Evolutionary conservation across 2,113 vertebrate species (phyloP), one percentile per base, ranked within the genome.

Genomic region (Datnioides undecimradiatus): DNA sequence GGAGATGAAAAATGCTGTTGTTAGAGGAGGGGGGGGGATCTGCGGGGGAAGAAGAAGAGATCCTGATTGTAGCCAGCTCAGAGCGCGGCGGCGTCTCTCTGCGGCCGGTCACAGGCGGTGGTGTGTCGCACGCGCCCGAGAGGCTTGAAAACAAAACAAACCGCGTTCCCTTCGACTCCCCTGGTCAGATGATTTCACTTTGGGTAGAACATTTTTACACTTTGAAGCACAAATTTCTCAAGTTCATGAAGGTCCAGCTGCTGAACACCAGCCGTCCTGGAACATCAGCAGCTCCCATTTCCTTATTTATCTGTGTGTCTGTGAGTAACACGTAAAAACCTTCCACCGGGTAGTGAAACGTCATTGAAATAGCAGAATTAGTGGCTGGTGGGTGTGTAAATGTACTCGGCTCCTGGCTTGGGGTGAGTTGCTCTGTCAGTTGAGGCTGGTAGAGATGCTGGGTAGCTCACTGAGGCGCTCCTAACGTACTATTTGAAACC

Each of bases 141-240:
- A 31, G 41, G 87, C 14, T 40, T 58, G 48, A 73, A 80, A 62
- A 40, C 1, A n/a, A 14, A 19, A 9, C 1, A 48, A 48, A 46
- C 12, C 0, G 0, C 27, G 41, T 83, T 80, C 82, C 77, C 80
- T 89, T 89, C 16, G 14, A 82, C 48, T 19, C 54, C 65, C 51
- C 21, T 31, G 41, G 25, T 33, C 36, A 83, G 55, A 79, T 12
- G n/a, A 51, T 63, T 73, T 74, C 74, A 80, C 83, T 92, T 90
- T 82, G 78, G 78, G 87, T 80, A 31, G 62, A 83, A 78, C 41
- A 59, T 73, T 75, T 81, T 76, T n/a, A 48, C 34, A 73, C 74
- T 78, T 89, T 65, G n/a, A n/a, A 80, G 67, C 59, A 63, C 43
- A 40, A 48, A 82, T 65, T 51, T 21, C 13, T 55, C 29, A 40